These are phyloP conservation scores for Latrodectus geometricus DNA, from an alignment of 1,140 invertebrate species.

Conservation along the genomic window DNA sequence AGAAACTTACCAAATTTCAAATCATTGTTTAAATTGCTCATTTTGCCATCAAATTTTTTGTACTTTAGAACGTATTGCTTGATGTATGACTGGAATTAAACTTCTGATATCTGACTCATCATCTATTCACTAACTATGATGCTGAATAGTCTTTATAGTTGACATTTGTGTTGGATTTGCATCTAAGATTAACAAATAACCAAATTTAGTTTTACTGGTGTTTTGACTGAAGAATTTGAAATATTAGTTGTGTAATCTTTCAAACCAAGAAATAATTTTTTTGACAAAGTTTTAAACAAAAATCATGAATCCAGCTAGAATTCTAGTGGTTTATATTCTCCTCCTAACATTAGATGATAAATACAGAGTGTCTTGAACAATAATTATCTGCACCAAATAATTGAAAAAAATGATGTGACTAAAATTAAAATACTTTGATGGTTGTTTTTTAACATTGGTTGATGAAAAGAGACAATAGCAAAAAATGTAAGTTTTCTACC, in stretches of 20 bases:
- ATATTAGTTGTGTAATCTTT: neutral
- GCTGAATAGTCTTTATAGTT: too few relatives aligned
- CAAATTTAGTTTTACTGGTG: neutral
- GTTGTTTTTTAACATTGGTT: neutral
- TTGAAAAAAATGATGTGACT: neutral
- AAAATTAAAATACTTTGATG: constrained; percentile 9
- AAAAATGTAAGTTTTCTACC: constrained; percentile 5
- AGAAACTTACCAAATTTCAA: constrained; percentile 63
- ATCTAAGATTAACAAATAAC: constrained; percentile 21
- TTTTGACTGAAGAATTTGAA: neutral
- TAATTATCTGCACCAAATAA: neutral
- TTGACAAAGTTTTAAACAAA: neutral
- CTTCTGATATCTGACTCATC: neutral
- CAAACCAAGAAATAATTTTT: neutral
- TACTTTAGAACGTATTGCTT: constrained; percentile 58
- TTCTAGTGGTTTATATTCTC: neutral
- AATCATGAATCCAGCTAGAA: neutral
- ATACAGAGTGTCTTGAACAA: too few relatives aligned
- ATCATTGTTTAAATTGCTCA: constrained; percentile 17
- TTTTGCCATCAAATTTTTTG: constrained; percentile 30
- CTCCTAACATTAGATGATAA: too few relatives aligned
- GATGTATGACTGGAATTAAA: constrained; percentile 26
- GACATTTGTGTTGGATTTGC: neutral
- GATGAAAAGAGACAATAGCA: neutral
- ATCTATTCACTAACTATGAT: constrained; percentile 16